These are phyloP conservation scores for Salvator merianae DNA, from an alignment of 2,113 vertebrate genomes.

Conservation along the genomic window DNA sequence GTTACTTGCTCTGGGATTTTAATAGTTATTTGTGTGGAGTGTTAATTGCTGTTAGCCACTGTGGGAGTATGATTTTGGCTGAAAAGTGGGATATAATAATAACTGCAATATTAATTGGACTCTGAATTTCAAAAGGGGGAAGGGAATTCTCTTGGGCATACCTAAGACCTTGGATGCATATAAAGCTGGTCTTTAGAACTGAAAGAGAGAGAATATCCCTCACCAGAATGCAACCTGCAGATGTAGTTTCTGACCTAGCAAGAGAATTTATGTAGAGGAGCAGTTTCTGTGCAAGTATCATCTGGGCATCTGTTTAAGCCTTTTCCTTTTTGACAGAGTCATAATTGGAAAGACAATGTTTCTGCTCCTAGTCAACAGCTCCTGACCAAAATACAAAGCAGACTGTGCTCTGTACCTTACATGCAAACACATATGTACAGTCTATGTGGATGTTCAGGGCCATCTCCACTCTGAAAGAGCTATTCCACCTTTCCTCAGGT, in stretches of 20 bases:
- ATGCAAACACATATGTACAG: not conserved
- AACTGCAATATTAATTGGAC: not conserved
- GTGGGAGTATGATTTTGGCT: not conserved
- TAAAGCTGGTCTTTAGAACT: not conserved
- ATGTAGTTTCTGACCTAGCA: not conserved
- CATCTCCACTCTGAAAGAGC: not conserved
- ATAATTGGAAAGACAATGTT: conserved; percentile 1
- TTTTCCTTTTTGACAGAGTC: not conserved
- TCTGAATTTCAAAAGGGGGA: not conserved
- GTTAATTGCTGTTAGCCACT: not conserved
- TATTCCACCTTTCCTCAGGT: not conserved
- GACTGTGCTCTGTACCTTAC: not conserved
- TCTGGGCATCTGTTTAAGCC: conserved; percentile 17
- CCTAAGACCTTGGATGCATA: not conserved
- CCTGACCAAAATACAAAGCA: not conserved
- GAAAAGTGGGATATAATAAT: not conserved
- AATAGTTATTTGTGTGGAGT: not conserved
- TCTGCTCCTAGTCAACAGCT: not conserved
- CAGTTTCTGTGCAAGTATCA: not conserved
- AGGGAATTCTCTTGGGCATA: not conserved
- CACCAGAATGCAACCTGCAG: not conserved
- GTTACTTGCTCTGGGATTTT: not conserved
- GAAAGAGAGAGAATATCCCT: no score
- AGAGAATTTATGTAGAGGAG: not conserved
- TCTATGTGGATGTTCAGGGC: not conserved